phyloP scores from a whole-genome alignment of 1,140 invertebrate genomes.

The Holotrichia oblita region DNA sequence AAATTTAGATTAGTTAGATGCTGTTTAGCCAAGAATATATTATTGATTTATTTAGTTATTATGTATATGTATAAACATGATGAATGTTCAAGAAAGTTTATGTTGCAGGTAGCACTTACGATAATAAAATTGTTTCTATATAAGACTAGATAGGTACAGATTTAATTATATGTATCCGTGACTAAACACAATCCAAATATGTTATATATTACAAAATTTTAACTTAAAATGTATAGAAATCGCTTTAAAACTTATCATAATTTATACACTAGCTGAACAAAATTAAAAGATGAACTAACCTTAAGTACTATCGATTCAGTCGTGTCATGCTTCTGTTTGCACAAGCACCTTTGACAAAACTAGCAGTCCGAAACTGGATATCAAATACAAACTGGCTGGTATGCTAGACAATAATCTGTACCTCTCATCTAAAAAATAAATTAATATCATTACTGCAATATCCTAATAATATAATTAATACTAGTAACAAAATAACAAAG shows the following conservation, averaged over 20 bases:
- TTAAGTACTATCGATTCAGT: neutral
- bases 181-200: neutral
- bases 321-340: constrained; percentile 27
- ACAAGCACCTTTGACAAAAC: constrained; percentile 59
- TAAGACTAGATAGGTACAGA: too few relatives aligned
- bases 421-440: constrained; percentile 70
- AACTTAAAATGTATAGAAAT: constrained; percentile 29
- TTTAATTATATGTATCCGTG: neutral
- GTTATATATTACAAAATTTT: neutral
- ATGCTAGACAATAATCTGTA: constrained; percentile 77
- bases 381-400: constrained; percentile 72
- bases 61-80: too few relatives aligned
- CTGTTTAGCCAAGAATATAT: neutral
- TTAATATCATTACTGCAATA: constrained; percentile 32
- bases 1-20: neutral
- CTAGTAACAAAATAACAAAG: constrained; percentile 4
- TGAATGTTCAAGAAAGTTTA: neutral
- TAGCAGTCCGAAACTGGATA: constrained; percentile 73
- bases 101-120: neutral
- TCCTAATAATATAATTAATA: neutral
- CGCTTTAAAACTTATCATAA: neutral
- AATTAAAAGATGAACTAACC: constrained; percentile 12
- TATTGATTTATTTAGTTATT: neutral
- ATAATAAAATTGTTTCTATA: too few relatives aligned
- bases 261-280: neutral